phyloP scores from a whole-genome alignment of 2,113 vertebrate species.

The Sander lucioperca region DNA sequence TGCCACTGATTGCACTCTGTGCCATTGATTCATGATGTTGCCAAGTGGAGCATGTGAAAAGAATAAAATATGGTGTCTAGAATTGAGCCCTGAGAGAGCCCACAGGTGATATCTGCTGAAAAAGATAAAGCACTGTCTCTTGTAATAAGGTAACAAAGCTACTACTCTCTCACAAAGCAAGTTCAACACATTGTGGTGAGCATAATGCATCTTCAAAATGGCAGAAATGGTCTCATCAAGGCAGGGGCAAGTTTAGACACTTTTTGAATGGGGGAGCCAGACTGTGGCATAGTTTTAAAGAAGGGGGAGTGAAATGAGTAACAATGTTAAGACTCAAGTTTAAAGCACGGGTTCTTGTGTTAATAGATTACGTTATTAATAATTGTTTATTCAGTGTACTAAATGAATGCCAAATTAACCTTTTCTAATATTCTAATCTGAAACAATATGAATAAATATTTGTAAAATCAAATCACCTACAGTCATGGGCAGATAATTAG shows the following conservation, averaged over 20 bases:
- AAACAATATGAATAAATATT: not conserved
- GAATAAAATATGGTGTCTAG: constrained; percentile 56
- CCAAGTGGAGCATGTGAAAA: constrained; percentile 58
- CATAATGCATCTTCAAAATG: not conserved
- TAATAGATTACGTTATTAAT: not conserved
- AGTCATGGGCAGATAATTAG: not conserved
- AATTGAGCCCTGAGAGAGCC: constrained; percentile 66
- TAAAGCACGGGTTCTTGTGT: not conserved
- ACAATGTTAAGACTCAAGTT: not conserved
- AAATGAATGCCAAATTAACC: not conserved
- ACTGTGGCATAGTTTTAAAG: not conserved
- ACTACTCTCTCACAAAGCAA: constrained; percentile 27
- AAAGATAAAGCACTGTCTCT: constrained; percentile 66
- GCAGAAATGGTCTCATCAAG: not conserved
- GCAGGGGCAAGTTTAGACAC: not conserved
- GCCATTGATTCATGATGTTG: constrained; percentile 73
- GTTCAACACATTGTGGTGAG: not conserved
- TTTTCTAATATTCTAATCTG: not conserved
- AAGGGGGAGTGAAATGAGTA: not conserved
- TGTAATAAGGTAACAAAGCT: constrained; percentile 42
- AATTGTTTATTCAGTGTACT: not conserved
- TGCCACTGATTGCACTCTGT: constrained; percentile 5
- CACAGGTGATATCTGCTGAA: constrained; percentile 66
- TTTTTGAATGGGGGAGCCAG: not conserved
- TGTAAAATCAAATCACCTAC: not conserved